phyloP scores from a whole-genome alignment of 2,797 vertebrate genomes.

The Myripristis jacobus region DNA sequence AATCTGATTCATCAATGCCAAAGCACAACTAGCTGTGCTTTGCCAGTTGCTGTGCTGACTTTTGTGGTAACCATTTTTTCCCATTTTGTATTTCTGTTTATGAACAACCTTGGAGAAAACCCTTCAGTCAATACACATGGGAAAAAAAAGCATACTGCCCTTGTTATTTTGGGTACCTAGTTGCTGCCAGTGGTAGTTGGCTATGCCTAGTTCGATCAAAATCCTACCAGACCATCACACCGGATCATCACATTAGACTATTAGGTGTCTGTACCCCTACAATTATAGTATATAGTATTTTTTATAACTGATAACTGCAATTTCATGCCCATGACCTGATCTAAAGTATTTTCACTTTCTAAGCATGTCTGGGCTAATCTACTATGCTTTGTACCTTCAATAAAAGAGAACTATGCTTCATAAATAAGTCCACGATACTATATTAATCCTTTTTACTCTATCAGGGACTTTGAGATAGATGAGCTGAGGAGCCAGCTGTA shows the following conservation, averaged over 20 bases:
- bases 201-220: too few relatives aligned
- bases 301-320: background rate
- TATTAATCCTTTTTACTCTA: background rate
- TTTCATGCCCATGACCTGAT: background rate
- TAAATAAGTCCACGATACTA: background rate
- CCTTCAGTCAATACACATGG: background rate
- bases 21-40: background rate
- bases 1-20: too few relatives aligned
- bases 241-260: background rate
- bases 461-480: conserved; percentile 93
- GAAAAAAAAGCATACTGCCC: background rate
- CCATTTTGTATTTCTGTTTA: background rate
- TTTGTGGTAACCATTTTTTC: background rate
- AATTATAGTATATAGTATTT: too few relatives aligned
- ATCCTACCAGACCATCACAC: too few relatives aligned
- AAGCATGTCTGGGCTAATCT: background rate
- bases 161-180: background rate
- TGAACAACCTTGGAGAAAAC: background rate
- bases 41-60: background rate
- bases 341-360: conserved; percentile 3
- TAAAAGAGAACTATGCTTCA: background rate
- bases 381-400: background rate
- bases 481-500: conserved; percentile 92
- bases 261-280: background rate
- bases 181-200: background rate